A percentile compares a stretch with the other conserved stretches of the same genome.
These are phyloP conservation scores for Pipra filicauda DNA, from an alignment of 2,113 vertebrate species.

Conservation along the genomic window DNA sequence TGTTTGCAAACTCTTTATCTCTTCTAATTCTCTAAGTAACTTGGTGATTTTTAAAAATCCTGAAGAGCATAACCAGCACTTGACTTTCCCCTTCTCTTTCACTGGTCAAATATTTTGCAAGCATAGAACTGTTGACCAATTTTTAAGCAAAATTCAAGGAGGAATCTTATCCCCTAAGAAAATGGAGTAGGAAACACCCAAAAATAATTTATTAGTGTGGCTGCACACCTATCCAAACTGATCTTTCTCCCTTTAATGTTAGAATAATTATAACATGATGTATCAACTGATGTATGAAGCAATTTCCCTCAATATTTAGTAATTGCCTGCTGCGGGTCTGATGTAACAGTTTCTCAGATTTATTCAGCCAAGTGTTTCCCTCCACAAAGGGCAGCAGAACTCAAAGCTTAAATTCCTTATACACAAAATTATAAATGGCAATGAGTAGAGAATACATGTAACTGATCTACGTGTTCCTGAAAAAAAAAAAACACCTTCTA, in stretches of 20 bases:
- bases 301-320: conserved; percentile 5
- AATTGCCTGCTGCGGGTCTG: not conserved
- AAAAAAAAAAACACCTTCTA: not conserved
- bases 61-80: not conserved
- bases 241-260: not conserved
- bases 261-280: not conserved
- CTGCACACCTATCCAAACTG: not conserved
- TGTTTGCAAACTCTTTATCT: not conserved
- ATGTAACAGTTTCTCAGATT: not conserved
- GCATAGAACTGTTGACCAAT: not conserved
- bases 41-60: not conserved
- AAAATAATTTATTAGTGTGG: not conserved
- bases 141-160: not conserved
- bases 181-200: not conserved
- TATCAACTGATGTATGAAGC: not conserved
- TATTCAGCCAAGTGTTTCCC: not conserved
- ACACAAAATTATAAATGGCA: not conserved
- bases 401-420: not conserved
- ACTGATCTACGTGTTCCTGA: not conserved
- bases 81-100: not conserved
- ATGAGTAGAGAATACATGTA: not conserved
- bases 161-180: not conserved
- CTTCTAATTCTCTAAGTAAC: not conserved
- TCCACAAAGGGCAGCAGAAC: not conserved
- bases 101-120: not conserved